A percentile compares a stretch with the other conserved stretches of the same genome.
These are phyloP conservation scores for Netta rufina DNA, from an alignment of 2,797 vertebrate species.

Conservation along the genomic window DNA sequence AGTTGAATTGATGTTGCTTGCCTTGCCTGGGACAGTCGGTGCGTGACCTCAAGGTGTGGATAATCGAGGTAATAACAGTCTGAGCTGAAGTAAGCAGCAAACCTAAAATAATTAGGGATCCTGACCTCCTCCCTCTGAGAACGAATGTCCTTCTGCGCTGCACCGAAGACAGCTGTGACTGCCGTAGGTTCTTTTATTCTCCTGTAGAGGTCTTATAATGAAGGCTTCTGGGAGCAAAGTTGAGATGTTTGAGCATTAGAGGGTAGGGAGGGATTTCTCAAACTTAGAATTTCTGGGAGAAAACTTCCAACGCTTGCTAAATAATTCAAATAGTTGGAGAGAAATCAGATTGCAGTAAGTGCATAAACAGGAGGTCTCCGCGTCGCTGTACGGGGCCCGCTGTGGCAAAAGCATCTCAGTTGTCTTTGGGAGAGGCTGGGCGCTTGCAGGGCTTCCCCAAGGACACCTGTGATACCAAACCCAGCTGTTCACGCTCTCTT, in stretches of 20 bases:
- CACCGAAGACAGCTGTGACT: neutral
- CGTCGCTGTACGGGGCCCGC: rapidly evolving
- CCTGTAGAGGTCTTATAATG: neutral
- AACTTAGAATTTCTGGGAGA: neutral
- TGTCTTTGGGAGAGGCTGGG: rapidly evolving
- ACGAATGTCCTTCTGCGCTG: neutral
- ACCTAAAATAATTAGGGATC: neutral
- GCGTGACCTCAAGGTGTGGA: neutral
- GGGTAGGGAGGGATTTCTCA: neutral
- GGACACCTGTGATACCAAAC: rapidly evolving
- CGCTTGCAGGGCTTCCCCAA: rapidly evolving
- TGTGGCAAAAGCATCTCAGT: rapidly evolving
- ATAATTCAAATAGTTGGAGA: rapidly evolving
- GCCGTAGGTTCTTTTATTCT: neutral
- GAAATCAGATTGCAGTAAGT: rapidly evolving
- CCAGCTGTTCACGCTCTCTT: neutral
- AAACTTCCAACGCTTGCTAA: neutral
- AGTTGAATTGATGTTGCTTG: neutral
- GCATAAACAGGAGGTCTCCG: rapidly evolving
- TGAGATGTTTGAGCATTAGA: rapidly evolving
- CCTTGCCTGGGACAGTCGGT: neutral
- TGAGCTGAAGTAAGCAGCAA: neutral
- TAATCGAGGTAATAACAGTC: neutral
- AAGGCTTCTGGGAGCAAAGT: neutral
- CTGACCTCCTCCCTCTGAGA: neutral